A percentile compares a stretch with the other conserved stretches of the same genome.
Conservation (phyloP, 2,797 vertebrate species). For the Trachops cirrhosus region DNA sequence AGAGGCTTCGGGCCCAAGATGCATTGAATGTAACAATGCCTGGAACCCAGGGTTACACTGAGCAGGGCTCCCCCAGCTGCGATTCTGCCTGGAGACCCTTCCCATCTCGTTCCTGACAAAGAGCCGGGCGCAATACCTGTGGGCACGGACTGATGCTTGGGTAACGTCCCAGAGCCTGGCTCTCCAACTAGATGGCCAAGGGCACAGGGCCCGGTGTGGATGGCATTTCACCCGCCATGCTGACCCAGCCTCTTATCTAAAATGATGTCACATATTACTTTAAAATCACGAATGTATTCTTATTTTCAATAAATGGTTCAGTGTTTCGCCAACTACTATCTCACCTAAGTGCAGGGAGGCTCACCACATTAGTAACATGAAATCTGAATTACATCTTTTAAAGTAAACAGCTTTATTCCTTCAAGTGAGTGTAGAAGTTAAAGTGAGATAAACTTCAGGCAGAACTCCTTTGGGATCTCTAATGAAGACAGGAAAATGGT, state of each 20-base stretch:
- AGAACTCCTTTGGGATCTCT: not conserved
- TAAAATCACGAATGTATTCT: not conserved
- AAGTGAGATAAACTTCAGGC: not conserved
- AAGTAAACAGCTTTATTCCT: not conserved
- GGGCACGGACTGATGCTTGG: not conserved
- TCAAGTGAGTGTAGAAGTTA: not conserved
- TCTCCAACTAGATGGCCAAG: not conserved
- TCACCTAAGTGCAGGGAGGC: too few relatives aligned
- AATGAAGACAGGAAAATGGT: not conserved
- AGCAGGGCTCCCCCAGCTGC: not conserved
- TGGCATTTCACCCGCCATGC: not conserved
- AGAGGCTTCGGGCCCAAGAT: not conserved
- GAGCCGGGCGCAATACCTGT: fast-evolving
- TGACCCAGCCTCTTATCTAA: not conserved
- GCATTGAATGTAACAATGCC: not conserved
- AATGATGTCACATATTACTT: not conserved
- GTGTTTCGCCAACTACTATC: too few relatives aligned
- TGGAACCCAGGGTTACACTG: not conserved
- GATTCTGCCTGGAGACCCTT: not conserved
- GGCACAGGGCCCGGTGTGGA: not conserved
- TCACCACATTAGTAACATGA: too few relatives aligned
- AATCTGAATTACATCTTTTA: too few relatives aligned
- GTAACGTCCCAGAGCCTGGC: not conserved
- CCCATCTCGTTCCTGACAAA: not conserved
- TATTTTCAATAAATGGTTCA: not conserved